phyloP scores from a whole-genome alignment of 2,113 vertebrate species.

The Centrocercus urophasianus region DNA sequence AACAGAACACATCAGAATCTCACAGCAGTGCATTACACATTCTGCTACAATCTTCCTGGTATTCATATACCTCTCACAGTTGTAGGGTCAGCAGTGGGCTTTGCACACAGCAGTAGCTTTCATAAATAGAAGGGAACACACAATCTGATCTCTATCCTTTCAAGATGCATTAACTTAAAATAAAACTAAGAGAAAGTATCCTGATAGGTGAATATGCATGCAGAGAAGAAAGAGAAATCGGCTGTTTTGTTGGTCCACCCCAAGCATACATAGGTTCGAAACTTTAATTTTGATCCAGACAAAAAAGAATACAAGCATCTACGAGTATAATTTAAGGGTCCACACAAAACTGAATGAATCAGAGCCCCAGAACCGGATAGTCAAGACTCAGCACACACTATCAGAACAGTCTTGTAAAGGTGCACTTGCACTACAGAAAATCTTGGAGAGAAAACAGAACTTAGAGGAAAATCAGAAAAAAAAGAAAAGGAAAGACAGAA shows the following conservation, averaged over 20 bases:
- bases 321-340: background rate
- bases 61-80: background rate
- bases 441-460: background rate
- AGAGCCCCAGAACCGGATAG: background rate
- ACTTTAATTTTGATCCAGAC: background rate
- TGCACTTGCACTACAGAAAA: background rate
- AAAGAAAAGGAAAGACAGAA: background rate
- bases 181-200: background rate
- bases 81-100: background rate
- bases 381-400: background rate
- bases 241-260: background rate
- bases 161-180: background rate
- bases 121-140: background rate
- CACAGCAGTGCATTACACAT: background rate
- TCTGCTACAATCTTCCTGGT: background rate
- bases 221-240: background rate
- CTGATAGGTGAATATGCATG: background rate
- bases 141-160: background rate
- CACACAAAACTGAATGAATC: background rate
- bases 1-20: background rate
- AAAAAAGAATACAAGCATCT: background rate
- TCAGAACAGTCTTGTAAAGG: background rate
- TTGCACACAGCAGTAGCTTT: background rate
- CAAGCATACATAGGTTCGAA: background rate
- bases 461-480: background rate